phyloP scores from a whole-genome alignment of 2,888 invertebrate species.

The Agriotes lineatus region DNA sequence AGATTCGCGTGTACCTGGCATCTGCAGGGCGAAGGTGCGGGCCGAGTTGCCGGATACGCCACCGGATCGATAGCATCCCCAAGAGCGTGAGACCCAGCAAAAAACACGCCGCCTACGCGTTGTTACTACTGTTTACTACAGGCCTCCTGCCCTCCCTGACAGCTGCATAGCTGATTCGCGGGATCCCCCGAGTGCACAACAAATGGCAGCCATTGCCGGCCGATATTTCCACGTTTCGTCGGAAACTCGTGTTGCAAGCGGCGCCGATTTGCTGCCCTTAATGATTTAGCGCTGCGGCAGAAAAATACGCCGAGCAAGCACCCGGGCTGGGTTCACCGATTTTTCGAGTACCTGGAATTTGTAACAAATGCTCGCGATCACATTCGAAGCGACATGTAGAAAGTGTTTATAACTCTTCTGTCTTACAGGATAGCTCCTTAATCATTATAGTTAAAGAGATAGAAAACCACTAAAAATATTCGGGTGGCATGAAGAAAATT shows the following conservation, averaged over 20 bases:
- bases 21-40: slow-evolving; percentile 49
- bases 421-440: too few species aligned
- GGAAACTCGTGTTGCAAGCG: slow-evolving; percentile 6
- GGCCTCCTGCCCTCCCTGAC: slow-evolving; percentile 13
- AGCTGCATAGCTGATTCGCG: slow-evolving; percentile 7
- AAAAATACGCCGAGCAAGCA: neutral
- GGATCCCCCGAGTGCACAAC: slow-evolving; percentile 3
- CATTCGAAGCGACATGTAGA: too few species aligned
- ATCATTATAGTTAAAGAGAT: too few species aligned
- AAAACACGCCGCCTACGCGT: slow-evolving; percentile 37
- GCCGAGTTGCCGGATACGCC: slow-evolving; percentile 52
- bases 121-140: slow-evolving; percentile 33
- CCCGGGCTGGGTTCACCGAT: too few species aligned
- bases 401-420: too few species aligned
- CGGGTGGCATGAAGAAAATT: too few species aligned
- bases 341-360: too few species aligned
- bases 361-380: too few species aligned
- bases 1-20: slow-evolving; percentile 34
- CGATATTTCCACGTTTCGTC: neutral
- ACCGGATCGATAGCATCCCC: slow-evolving; percentile 46
- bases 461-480: too few species aligned
- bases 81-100: slow-evolving; percentile 42
- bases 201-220: neutral
- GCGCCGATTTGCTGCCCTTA: neutral
- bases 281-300: slow-evolving; percentile 9